Base-by-base conservation (phyloP, 2,888 invertebrate species). In the Anoplius nigerrimus region DNA sequence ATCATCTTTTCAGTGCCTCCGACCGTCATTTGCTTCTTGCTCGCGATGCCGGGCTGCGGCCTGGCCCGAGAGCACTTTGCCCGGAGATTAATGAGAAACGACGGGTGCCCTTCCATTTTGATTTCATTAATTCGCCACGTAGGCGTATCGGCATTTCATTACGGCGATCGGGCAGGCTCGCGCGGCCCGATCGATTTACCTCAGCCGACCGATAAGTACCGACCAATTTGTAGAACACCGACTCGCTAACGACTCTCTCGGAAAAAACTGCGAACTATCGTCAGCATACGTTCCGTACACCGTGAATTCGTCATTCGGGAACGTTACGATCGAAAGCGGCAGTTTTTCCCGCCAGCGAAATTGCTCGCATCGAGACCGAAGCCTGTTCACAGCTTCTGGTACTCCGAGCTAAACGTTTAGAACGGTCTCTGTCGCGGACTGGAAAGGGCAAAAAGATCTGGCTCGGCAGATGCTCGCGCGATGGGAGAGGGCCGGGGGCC, bases 111-210 rank as follows among this genome's bases (percentile, higher is more conserved):
- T 78, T 78, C n/a, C 78, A 78, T 78, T 78, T 71, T 74, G 57
- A 68, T 78, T 75, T 78, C 75, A 78, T 78, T 78, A 78, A 78
- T 78, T 78, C 77, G 75, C 65, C 70, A 75, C 73, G 71, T 76
- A 24, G 71, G 48, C 71, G 75, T 69, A 73, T 71, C 71, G 70
- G 21, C 58, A 55, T 64, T 65, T 66, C 69, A 62, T 62, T 69
- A 56, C 53, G 56, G 11, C 48, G 48, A 3, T 2, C 8, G 34
- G 34, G 34, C 11, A 11, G 11, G 11, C 6, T 34, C 4, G 11
- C 8, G 34, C 34, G 34, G 6, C 4, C 11, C 34, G n/a, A n/a
- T 11, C 34, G 34, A 34, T 34, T 34, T 34, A 34, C 2, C 8
- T 34, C 11, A 8, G 1, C 34, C 6, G 11, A 11, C 34, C 34